These are phyloP conservation scores for Hippopotamus amphibius DNA, from an alignment of 2,113 vertebrate species.

Conservation along the genomic window DNA sequence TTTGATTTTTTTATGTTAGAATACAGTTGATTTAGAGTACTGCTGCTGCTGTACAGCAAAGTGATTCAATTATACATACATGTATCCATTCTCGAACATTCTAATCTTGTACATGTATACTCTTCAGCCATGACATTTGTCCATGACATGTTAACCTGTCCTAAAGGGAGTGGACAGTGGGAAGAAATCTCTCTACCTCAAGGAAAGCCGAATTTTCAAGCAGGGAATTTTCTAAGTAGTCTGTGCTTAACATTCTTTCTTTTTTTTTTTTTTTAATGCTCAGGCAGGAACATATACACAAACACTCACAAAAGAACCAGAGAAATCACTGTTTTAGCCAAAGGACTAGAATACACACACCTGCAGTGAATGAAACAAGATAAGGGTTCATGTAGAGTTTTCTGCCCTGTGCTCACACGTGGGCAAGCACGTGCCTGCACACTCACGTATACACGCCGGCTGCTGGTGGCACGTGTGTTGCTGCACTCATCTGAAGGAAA, in stretches of 20 bases:
- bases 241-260: not conserved
- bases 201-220: not conserved
- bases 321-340: constrained; percentile 41
- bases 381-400: rapidly evolving
- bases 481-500: constrained; percentile 13
- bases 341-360: not conserved
- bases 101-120: rapidly evolving
- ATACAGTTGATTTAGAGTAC: not conserved
- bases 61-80: not conserved
- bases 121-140: not conserved
- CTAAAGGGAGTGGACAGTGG: not conserved
- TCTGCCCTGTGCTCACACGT: rapidly evolving
- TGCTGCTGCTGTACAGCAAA: not conserved
- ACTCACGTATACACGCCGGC: rapidly evolving
- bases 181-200: not conserved
- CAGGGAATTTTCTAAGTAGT: not conserved
- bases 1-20: not conserved
- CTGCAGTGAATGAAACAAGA: not conserved
- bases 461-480: rapidly evolving
- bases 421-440: rapidly evolving
- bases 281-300: not conserved
- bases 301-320: constrained; percentile 29
- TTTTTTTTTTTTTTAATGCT: not conserved
- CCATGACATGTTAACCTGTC: rapidly evolving
- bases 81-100: not conserved